phyloP scores from a whole-genome alignment of 1,140 invertebrate species.

The Laupala kohalensis region DNA sequence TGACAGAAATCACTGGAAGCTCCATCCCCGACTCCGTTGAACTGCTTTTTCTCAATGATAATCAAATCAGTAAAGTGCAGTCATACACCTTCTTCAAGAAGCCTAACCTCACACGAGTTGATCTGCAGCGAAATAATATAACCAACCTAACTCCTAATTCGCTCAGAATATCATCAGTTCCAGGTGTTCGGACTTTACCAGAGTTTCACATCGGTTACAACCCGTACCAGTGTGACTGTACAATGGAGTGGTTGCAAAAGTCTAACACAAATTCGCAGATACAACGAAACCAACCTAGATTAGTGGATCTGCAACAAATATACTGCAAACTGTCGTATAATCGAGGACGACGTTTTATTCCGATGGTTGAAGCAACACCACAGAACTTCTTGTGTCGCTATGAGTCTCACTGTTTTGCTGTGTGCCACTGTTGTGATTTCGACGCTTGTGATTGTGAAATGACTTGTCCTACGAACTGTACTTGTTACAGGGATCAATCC shows the following conservation, averaged over 20 bases:
- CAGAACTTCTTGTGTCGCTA: constrained; percentile 87
- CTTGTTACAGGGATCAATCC: constrained; percentile 82
- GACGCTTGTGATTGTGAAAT: constrained; percentile 91
- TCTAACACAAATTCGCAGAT: constrained; percentile 61
- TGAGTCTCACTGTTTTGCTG: constrained; percentile 74
- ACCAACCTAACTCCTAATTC: constrained; percentile 75
- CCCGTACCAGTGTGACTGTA: constrained; percentile 80
- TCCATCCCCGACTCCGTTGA: constrained; percentile 78
- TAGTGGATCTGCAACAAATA: constrained; percentile 78
- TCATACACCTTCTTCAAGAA: constrained; percentile 90
- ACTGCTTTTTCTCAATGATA: constrained; percentile 70
- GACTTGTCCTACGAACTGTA: constrained; percentile 82
- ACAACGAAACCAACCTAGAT: constrained; percentile 66
- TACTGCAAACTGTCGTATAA: constrained; percentile 79
- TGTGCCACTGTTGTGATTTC: constrained; percentile 79
- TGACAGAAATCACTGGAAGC: constrained; percentile 67
- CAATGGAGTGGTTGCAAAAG: constrained; percentile 72
- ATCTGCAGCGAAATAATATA: constrained; percentile 73
- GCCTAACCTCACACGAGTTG: constrained; percentile 73
- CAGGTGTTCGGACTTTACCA: constrained; percentile 59
- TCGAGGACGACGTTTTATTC: constrained; percentile 60
- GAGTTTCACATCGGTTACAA: constrained; percentile 86
- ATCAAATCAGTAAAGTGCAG: constrained; percentile 73
- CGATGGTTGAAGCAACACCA: constrained; percentile 67
- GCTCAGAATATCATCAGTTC: constrained; percentile 64